These are phyloP conservation scores for Monomorium pharaonis DNA, from an alignment of 1,140 invertebrate species.

Conservation along the genomic window DNA sequence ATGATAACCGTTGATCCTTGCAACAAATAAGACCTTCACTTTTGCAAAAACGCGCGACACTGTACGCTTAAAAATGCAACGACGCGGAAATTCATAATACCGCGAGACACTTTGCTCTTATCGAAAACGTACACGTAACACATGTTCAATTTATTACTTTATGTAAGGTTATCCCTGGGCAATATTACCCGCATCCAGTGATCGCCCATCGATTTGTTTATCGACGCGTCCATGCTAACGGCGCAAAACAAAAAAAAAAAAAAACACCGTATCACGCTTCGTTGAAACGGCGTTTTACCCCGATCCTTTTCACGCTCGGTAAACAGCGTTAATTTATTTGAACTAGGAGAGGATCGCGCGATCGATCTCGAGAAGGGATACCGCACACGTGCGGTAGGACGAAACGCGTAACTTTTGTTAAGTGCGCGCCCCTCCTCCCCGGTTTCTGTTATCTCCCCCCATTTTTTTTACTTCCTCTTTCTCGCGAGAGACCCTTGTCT, in stretches of 20 bases:
- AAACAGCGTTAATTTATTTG: conserved; percentile 60
- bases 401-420: conserved; percentile 64
- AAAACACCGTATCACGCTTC: not conserved
- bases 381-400: not conserved
- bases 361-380: conserved; percentile 18
- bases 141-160: not conserved
- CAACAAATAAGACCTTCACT: not conserved
- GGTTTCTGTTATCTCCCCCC: no score
- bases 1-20: not conserved
- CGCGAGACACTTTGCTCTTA: not conserved
- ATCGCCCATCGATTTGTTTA: not conserved
- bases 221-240: not conserved
- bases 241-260: not conserved
- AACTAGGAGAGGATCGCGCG: not conserved
- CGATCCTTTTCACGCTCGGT: conserved; percentile 32
- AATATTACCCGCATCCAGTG: not conserved
- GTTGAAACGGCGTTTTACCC: conserved; percentile 10
- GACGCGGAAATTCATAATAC: not conserved
- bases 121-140: not conserved
- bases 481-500: conserved; percentile 15
- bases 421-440: conserved; percentile 35
- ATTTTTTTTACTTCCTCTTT: not conserved
- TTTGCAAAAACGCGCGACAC: not conserved
- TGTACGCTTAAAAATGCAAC: not conserved
- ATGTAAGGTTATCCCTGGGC: not conserved